Evolutionary conservation across 2,888 invertebrate species (phyloP).

Genomic region (Drosophila barbarae): DNA sequence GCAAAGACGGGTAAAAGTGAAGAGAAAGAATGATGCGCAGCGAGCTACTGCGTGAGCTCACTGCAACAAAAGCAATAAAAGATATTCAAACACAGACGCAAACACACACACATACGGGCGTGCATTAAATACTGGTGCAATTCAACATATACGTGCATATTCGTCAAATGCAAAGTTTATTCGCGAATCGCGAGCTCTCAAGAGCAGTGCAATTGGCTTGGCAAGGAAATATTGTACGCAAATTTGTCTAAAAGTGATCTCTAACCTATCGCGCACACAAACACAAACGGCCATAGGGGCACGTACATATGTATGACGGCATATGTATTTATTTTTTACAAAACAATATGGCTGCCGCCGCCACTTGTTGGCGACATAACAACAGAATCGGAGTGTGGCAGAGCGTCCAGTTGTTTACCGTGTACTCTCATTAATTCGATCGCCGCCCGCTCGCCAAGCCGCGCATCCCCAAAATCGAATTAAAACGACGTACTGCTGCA

Average conservation of each 20-base stretch:
- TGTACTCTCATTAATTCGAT: slow-evolving; percentile 32
- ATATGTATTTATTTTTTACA: slow-evolving; percentile 37
- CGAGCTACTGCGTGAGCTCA: slow-evolving; percentile 42
- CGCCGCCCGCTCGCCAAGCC: slow-evolving; percentile 30
- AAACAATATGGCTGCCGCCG: slow-evolving; percentile 78
- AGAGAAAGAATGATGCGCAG: slow-evolving; percentile 39
- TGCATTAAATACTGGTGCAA: slow-evolving; percentile 17
- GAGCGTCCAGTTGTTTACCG: slow-evolving; percentile 26
- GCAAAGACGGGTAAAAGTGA: not conserved
- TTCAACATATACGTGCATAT: slow-evolving; percentile 7
- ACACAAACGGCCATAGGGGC: slow-evolving; percentile 29
- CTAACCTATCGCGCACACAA: slow-evolving; percentile 34
- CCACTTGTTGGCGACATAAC: slow-evolving; percentile 78
- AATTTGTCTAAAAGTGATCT: slow-evolving; percentile 42
- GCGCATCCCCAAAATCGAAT: slow-evolving; percentile 46
- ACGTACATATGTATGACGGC: slow-evolving; percentile 21
- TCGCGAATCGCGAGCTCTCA: slow-evolving; percentile 21
- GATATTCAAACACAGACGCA: slow-evolving; percentile 16
- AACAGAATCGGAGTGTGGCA: slow-evolving; percentile 26
- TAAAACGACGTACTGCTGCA: slow-evolving; percentile 44
- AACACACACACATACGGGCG: slow-evolving; percentile 7
- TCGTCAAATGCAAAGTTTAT: slow-evolving; percentile 28
- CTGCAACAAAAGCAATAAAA: slow-evolving; percentile 41
- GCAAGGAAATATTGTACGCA: slow-evolving; percentile 31
- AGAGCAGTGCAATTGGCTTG: slow-evolving; percentile 14